phyloP scores from a whole-genome alignment of 2,797 vertebrate species.

The Hydrocynus forskahlii region DNA sequence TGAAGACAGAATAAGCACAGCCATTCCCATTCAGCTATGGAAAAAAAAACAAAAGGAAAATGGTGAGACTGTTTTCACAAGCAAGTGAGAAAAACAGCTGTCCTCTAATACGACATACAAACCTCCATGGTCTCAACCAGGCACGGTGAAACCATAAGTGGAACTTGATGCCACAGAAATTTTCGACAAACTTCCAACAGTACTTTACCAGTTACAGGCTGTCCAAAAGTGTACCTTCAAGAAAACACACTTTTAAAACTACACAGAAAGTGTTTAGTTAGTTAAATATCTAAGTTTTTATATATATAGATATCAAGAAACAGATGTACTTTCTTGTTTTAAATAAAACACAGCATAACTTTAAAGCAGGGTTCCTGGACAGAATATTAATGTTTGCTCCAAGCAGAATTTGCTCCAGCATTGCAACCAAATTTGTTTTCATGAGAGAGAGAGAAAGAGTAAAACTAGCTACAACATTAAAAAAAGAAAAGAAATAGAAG shows the following conservation, averaged over 20 bases:
- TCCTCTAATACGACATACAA: neutral
- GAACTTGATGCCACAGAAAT: accelerated
- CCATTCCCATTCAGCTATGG: conserved; percentile 40
- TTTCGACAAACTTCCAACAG: conserved; percentile 28
- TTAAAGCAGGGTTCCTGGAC: too few relatives aligned
- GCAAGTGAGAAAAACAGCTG: neutral
- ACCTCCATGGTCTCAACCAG: conserved; percentile 35
- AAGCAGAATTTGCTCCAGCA: too few relatives aligned
- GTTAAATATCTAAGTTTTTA: neutral
- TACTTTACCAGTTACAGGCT: conserved; percentile 39
- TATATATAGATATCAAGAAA: too few relatives aligned
- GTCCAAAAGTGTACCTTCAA: conserved; percentile 55
- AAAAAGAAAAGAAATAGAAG: too few relatives aligned
- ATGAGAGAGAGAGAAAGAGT: too few relatives aligned
- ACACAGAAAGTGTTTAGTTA: neutral
- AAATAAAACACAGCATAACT: too few relatives aligned
- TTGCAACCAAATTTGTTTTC: too few relatives aligned
- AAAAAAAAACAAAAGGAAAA: conserved; percentile 7
- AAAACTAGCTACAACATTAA: too few relatives aligned
- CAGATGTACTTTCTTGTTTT: too few relatives aligned
- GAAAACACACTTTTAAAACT: neutral
- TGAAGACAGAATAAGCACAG: conserved; percentile 40
- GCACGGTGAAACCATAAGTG: neutral
- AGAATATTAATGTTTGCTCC: too few relatives aligned
- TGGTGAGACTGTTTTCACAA: neutral